These are phyloP conservation scores for Cyclophora punctaria DNA, from an alignment of 2,888 invertebrate genomes.

Conservation along the genomic window DNA sequence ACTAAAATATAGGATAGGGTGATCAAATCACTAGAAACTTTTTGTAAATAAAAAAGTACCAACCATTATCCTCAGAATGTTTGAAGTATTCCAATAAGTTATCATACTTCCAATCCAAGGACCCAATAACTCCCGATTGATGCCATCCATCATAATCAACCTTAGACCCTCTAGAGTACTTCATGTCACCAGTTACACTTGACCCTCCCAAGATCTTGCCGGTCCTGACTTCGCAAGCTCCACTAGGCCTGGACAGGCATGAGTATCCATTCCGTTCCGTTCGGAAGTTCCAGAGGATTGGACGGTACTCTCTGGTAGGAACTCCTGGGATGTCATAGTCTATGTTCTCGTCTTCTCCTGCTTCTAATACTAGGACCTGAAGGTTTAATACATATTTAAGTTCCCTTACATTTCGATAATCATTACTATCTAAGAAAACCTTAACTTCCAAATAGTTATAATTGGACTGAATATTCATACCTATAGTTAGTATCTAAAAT, in stretches of 20 bases:
- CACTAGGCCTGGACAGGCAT: constrained; percentile 59
- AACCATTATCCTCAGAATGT: constrained; percentile 64
- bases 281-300: constrained; percentile 62
- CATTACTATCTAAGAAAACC: too few species aligned
- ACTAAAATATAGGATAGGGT: too few species aligned
- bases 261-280: constrained; percentile 62
- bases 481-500: too few species aligned
- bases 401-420: too few species aligned
- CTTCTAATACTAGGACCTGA: constrained; percentile 57
- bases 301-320: constrained; percentile 52
- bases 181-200: constrained; percentile 64
- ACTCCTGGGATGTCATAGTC: constrained; percentile 67
- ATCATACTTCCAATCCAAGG: constrained; percentile 63
- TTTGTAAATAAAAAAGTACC: constrained; percentile 9
- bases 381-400: too few species aligned
- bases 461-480: too few species aligned
- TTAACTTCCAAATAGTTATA: too few species aligned
- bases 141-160: constrained; percentile 65
- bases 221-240: constrained; percentile 59
- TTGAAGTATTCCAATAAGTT: constrained; percentile 63
- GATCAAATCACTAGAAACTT: too few species aligned
- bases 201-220: constrained; percentile 68
- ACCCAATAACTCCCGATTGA: constrained; percentile 40
- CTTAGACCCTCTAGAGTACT: constrained; percentile 62
- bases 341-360: constrained; percentile 62